Conservation (phyloP, 2,797 vertebrate species). For the Loris lydekkerianus region DNA sequence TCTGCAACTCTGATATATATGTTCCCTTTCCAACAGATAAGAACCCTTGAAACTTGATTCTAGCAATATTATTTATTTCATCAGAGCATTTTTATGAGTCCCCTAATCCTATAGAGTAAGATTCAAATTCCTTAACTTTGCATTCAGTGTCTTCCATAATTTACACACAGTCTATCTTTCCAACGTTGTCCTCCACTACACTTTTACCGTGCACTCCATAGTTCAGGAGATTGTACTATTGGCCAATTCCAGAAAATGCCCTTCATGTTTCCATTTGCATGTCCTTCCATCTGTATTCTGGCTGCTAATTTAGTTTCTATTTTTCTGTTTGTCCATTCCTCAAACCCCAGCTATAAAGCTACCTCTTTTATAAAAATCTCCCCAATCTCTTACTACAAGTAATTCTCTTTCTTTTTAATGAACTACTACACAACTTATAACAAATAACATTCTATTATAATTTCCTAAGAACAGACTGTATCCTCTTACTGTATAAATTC, state of each 20-base stretch:
- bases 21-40: neutral
- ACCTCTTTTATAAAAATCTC: neutral
- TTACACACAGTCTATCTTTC: neutral
- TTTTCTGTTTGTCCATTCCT: neutral
- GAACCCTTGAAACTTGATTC: neutral
- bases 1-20: neutral
- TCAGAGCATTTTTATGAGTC: neutral
- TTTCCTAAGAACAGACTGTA: neutral
- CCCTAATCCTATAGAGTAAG: neutral
- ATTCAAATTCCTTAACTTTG: neutral
- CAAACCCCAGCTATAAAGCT: neutral
- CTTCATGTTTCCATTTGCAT: neutral
- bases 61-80: neutral
- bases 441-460: neutral
- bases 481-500: neutral
- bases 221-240: neutral
- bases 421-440: neutral
- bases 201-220: neutral
- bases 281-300: neutral
- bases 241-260: neutral
- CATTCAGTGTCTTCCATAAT: neutral
- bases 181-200: neutral
- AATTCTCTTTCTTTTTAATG: neutral
- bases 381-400: neutral
- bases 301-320: neutral